These are phyloP conservation scores for Paradisaea rubra DNA, from an alignment of 2,113 vertebrate species.

Conservation along the genomic window DNA sequence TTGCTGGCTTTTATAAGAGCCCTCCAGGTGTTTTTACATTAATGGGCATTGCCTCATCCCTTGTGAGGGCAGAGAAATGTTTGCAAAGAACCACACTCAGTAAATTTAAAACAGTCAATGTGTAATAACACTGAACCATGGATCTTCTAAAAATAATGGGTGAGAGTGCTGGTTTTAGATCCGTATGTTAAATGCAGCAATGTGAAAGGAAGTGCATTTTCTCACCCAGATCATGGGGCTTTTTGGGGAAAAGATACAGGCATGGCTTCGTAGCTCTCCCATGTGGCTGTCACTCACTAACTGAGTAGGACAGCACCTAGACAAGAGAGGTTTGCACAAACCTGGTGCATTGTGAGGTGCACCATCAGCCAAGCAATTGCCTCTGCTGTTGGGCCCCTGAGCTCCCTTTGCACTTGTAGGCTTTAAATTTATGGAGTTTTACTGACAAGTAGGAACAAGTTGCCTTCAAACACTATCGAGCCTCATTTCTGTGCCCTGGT, in stretches of 20 bases:
- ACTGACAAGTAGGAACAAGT: not conserved
- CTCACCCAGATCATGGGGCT: not conserved
- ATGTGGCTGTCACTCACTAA: not conserved
- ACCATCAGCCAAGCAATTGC: not conserved
- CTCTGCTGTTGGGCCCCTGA: not conserved
- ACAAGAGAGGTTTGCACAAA: not conserved
- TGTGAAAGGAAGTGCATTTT: not conserved
- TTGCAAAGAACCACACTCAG: not conserved
- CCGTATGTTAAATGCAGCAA: not conserved
- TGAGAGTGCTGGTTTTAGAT: not conserved
- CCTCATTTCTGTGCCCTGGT: slow-evolving; percentile 20
- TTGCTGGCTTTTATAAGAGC: not conserved
- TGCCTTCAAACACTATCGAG: not conserved
- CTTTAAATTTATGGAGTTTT: not conserved
- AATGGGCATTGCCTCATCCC: not conserved
- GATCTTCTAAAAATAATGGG: not conserved
- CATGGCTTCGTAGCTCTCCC: not conserved
- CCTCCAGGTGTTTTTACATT: not conserved
- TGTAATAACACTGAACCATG: not conserved
- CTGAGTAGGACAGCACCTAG: not conserved
- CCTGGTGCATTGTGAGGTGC: not conserved
- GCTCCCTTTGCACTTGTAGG: not conserved
- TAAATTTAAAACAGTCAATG: not conserved
- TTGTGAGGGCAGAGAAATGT: not conserved
- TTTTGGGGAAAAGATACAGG: not conserved